Evolutionary conservation across 2,888 invertebrate species (phyloP).

Genomic region (Griposia aprilina): DNA sequence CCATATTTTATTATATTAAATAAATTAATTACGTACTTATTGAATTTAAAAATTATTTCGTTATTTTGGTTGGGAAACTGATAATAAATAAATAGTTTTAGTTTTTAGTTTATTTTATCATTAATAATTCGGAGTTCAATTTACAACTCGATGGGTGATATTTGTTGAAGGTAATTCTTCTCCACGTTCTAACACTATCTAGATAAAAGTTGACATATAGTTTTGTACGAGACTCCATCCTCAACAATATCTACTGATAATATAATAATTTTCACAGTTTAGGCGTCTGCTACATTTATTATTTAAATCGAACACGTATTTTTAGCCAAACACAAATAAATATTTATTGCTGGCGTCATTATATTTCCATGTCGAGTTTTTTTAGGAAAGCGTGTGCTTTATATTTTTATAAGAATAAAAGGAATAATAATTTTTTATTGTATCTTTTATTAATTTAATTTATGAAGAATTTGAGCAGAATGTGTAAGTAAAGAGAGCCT

Average conservation of each 20-base stretch:
- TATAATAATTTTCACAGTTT: neutral
- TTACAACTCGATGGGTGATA: neutral
- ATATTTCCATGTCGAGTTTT: conserved; percentile 11
- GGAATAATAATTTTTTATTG: neutral
- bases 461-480: no score
- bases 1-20: neutral
- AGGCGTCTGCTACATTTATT: conserved; percentile 1
- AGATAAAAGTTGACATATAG: no score
- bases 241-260: no score
- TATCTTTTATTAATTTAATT: neutral
- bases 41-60: neutral
- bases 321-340: conserved; percentile 6
- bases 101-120: neutral
- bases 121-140: neutral
- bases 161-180: no score
- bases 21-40: neutral
- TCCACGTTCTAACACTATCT: no score
- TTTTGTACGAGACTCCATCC: no score
- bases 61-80: neutral
- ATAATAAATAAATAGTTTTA: neutral
- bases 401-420: conserved; percentile 15
- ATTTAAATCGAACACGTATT: conserved; percentile 4
- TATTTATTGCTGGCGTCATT: conserved; percentile 13
- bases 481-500: no score
- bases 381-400: conserved; percentile 12